Evolutionary conservation across 2,888 invertebrate species (phyloP), one percentile per base, ranked within the genome.

Genomic region (Brachypalpus laphriformis): DNA sequence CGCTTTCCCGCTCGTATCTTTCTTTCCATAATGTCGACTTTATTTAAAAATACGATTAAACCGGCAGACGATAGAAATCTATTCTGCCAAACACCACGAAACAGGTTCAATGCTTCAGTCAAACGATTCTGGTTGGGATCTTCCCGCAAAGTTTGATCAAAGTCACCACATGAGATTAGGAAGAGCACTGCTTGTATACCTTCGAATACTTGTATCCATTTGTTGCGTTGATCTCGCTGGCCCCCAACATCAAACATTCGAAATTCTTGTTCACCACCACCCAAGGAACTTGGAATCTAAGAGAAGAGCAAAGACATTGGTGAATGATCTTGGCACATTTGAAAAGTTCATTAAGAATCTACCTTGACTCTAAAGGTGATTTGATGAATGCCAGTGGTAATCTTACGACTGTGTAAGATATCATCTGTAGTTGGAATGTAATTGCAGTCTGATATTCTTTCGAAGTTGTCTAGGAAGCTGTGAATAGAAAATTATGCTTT

Each of bases 181-280:
- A 97, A 97, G 90, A 97, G 93, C 59, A 97, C 95, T 0, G 96
- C 96, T 88, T 96, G 94, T 87, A 96, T 96, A 2, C 96, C 96
- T 90, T 96, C 96, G 89, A 97, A 97, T 0, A 96, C 96, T 94
- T 95, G 95, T 87, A 97, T 96, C 97, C 97, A 97, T 90, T 96
- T 96, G 88, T 95, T 95, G 74, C 97, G 92, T 89, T 96, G 96
- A 9, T 96, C 96, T 74, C 96, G 92, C 90, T 97, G 97, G 0
- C 97, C 97, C 0, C 97, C 97, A 0, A 97, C 97, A 89, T 97
- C 97, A 88, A 95, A 96, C 94, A 97, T 96, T 93, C 95, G 95
- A 89, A 96, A 96, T 25, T 94, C 93, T 88, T 96, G 95, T 5
- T 93, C 91, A 0, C 96, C 95, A 0, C 95, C 95, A 0, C 95